Evolutionary conservation across 2,797 vertebrate genomes (phyloP).

Genomic region (Acrossocheilus wenchowensis): DNA sequence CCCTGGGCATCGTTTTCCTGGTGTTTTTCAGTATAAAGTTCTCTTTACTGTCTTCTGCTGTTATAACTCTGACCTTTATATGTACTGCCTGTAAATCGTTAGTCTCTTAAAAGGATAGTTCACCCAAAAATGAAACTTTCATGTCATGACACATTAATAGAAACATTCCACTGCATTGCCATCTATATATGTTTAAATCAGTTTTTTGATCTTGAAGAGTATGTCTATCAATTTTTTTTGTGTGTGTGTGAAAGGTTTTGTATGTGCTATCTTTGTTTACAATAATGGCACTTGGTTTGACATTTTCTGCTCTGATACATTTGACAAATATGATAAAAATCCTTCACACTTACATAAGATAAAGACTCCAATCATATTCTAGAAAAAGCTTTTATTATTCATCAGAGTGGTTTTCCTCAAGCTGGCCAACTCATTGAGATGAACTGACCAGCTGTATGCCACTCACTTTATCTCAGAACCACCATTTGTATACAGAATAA

Average conservation of each 20-base stretch:
- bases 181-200: background rate
- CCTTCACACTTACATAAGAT: background rate
- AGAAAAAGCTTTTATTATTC: constrained; percentile 1
- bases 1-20: background rate
- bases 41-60: too few species aligned
- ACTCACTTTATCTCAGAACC: background rate
- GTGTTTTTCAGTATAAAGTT: too few species aligned
- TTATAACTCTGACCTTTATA: background rate
- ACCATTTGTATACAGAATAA: background rate
- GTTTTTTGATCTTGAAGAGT: background rate
- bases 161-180: background rate
- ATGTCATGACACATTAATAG: background rate
- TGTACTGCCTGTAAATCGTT: too few species aligned
- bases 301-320: background rate
- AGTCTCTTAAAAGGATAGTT: background rate
- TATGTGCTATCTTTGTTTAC: background rate
- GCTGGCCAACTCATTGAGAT: background rate
- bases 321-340: background rate
- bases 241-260: background rate
- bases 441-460: background rate
- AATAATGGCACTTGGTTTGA: background rate
- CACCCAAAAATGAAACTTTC: background rate
- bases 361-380: background rate
- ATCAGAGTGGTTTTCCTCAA: background rate
- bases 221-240: background rate